Conservation (phyloP, 2,113 vertebrate species). For the Protobothrops mucrosquamatus region DNA sequence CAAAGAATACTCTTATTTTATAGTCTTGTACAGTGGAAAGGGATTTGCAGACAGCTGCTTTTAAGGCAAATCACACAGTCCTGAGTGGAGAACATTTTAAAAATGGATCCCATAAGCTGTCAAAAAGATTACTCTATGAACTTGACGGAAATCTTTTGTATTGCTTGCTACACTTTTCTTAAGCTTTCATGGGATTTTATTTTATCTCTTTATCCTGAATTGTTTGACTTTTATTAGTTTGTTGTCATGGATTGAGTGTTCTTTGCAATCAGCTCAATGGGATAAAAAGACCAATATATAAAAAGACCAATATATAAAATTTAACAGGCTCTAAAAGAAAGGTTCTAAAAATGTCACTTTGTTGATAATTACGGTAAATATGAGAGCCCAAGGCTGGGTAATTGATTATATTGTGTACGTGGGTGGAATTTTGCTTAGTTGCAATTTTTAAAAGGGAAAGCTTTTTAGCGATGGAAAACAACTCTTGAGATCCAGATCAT, state of each 20-base stretch:
- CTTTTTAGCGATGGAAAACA: neutral
- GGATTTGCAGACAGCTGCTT: neutral
- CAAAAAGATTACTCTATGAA: neutral
- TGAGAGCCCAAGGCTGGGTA: neutral
- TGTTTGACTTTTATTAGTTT: constrained; percentile 43
- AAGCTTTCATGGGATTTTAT: neutral
- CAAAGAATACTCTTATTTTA: neutral
- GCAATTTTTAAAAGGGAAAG: neutral
- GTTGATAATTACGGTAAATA: neutral
- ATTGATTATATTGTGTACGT: neutral
- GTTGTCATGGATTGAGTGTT: constrained; percentile 30
- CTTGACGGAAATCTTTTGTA: neutral
- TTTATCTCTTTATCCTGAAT: constrained; percentile 32
- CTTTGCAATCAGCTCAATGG: constrained; percentile 9
- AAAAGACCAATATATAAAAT: neutral
- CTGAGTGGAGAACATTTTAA: neutral
- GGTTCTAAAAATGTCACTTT: neutral
- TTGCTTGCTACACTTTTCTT: neutral
- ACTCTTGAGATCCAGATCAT: neutral
- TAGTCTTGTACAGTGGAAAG: neutral
- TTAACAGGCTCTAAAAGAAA: neutral
- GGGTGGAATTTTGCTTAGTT: neutral
- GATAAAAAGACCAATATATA: neutral
- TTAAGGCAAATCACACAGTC: neutral
- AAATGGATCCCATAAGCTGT: neutral